Conservation (phyloP, 2,113 vertebrate species). For the Atherinomorus stipes region DNA sequence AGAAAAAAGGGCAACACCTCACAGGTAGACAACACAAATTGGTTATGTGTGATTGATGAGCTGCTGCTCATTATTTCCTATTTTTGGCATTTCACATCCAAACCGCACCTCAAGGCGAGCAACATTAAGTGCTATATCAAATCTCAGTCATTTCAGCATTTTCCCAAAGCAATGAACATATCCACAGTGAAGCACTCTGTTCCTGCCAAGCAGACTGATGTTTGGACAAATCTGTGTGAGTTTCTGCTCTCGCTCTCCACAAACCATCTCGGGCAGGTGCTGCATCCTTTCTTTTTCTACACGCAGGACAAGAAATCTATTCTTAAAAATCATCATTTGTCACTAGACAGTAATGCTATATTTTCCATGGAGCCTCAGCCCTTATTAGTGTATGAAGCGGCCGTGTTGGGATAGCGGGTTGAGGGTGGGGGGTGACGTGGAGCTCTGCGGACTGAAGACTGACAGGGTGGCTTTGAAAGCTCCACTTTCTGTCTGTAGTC, state of each 20-base stretch:
- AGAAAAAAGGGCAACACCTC: slow-evolving; percentile 2
- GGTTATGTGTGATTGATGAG: slow-evolving; percentile 59
- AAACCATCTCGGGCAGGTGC: slow-evolving; percentile 57
- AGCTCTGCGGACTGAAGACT: slow-evolving; percentile 64
- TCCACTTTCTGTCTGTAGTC: slow-evolving; percentile 74
- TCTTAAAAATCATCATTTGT: slow-evolving; percentile 67
- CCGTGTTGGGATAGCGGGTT: slow-evolving; percentile 46
- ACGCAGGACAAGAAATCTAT: slow-evolving; percentile 39
- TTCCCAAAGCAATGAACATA: slow-evolving; percentile 32
- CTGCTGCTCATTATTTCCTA: slow-evolving; percentile 54
- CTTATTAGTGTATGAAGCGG: slow-evolving; percentile 41
- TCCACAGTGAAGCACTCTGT: slow-evolving; percentile 40
- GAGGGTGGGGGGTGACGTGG: slow-evolving; percentile 41
- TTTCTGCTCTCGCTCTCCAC: slow-evolving; percentile 21
- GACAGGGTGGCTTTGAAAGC: slow-evolving; percentile 74
- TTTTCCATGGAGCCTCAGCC: slow-evolving; percentile 63
- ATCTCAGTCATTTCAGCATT: slow-evolving; percentile 69
- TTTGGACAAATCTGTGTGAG: slow-evolving; percentile 43
- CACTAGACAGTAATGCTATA: slow-evolving; percentile 62
- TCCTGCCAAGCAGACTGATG: slow-evolving; percentile 50
- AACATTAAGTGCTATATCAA: slow-evolving; percentile 68
- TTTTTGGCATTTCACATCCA: slow-evolving; percentile 40
- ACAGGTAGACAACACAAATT: slow-evolving; percentile 57
- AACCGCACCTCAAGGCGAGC: slow-evolving; percentile 63
- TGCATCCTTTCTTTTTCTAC: not conserved